phyloP scores from a whole-genome alignment of 2,797 vertebrate genomes.

The Acipenser transmontanus region DNA sequence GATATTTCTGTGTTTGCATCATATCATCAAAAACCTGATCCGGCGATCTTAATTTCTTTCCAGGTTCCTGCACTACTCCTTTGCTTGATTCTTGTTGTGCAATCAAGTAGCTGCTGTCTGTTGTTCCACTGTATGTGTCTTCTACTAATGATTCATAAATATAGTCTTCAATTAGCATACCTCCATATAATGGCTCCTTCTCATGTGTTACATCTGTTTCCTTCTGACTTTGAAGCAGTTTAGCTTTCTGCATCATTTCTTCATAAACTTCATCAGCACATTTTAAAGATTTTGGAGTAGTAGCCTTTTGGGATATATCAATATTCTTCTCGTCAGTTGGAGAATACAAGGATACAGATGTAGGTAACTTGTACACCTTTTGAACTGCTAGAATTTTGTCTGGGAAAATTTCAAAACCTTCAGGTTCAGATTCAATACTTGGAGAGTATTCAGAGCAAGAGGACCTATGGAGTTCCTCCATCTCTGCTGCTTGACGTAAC shows the following conservation, averaged over 20 bases:
- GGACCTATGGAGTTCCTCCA: conserved; percentile 72
- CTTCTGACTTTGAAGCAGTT: conserved; percentile 65
- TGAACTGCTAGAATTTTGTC: conserved; percentile 79
- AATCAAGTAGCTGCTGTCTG: conserved; percentile 46
- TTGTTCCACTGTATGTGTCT: conserved; percentile 63
- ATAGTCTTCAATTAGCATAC: conserved; percentile 96
- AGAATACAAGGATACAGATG: conserved; percentile 82
- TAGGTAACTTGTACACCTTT: conserved; percentile 87
- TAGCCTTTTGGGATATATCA: conserved; percentile 51
- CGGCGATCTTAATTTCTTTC: conserved; percentile 69
- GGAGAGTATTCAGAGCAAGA: conserved; percentile 85
- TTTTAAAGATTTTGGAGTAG: conserved; percentile 63
- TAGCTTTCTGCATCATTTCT: conserved; percentile 82
- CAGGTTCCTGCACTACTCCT: conserved; percentile 55
- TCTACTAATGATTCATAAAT: conserved; percentile 94
- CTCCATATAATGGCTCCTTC: conserved; percentile 89
- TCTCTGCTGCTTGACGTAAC: conserved; percentile 66
- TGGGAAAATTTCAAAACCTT: conserved; percentile 89
- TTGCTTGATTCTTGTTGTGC: conserved; percentile 51
- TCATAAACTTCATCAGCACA: conserved; percentile 90
- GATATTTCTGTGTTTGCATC: conserved; percentile 71
- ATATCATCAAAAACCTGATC: conserved; percentile 82
- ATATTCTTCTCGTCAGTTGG: conserved; percentile 75
- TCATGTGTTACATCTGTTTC: conserved; percentile 80
- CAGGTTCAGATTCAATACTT: conserved; percentile 84